These are phyloP conservation scores for Gymnothorax javanicus DNA, from an alignment of 2,797 vertebrate species.

Conservation along the genomic window DNA sequence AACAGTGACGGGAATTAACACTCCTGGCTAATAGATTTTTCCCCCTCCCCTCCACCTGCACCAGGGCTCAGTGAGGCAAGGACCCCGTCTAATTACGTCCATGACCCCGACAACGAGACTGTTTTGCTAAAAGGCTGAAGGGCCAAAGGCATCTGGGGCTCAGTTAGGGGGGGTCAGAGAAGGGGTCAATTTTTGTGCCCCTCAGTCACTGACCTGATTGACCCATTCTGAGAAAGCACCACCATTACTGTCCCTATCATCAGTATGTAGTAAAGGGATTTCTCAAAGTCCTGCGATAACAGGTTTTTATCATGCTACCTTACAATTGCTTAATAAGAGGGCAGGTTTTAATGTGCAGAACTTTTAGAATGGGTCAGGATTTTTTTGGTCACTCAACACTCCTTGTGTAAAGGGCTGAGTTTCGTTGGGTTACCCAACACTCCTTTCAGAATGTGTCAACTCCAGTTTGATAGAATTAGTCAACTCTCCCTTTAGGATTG, in stretches of 20 bases:
- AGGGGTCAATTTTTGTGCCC: not conserved
- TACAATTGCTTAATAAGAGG: no score
- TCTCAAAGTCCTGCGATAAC: no score
- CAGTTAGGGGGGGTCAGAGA: not conserved
- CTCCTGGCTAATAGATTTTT: not conserved
- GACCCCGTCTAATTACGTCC: not conserved
- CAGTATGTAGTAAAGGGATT: not conserved
- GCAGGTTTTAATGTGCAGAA: no score
- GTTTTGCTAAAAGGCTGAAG: not conserved
- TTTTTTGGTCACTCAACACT: not conserved
- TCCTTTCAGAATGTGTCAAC: not conserved
- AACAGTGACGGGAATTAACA: slow-evolving; percentile 2
- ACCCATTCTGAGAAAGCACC: not conserved
- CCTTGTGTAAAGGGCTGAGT: not conserved
- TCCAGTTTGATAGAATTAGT: no score
- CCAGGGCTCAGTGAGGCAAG: not conserved
- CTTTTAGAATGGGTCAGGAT: not conserved
- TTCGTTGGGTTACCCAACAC: not conserved
- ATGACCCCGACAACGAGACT: not conserved
- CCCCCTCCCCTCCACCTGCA: not conserved
- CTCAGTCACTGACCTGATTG: not conserved
- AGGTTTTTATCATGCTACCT: no score
- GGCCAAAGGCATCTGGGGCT: not conserved
- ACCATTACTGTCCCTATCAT: not conserved
- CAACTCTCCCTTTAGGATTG: no score